A percentile compares a stretch with the other conserved stretches of the same genome.
Evolutionary conservation across 2,797 vertebrate species (phyloP).

Genomic region (Myripristis murdjan): DNA sequence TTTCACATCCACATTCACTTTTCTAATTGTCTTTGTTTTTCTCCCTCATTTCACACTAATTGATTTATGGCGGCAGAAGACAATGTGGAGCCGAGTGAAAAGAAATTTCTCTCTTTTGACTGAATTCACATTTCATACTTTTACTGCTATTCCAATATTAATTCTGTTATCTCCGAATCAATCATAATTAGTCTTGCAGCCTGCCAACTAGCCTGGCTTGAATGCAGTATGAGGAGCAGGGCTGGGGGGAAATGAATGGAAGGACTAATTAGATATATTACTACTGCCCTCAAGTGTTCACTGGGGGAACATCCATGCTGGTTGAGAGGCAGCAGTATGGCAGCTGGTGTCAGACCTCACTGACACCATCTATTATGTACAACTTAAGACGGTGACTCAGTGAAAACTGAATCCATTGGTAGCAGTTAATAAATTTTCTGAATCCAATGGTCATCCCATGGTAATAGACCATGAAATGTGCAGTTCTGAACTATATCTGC

Average conservation of each 20-base stretch:
- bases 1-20: constrained; percentile 34
- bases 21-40: constrained; percentile 54
- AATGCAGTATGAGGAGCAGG: constrained; percentile 52
- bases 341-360: not conserved
- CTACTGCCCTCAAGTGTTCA: constrained; percentile 78
- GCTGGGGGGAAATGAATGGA: not conserved
- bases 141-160: constrained; percentile 78
- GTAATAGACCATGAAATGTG: constrained; percentile 52
- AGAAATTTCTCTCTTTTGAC: constrained; percentile 52
- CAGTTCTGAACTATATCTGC: no score
- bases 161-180: constrained; percentile 81
- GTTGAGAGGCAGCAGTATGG: not conserved
- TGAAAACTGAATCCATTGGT: constrained; percentile 46
- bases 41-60: constrained; percentile 50
- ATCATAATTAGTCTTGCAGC: constrained; percentile 82
- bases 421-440: constrained; percentile 46
- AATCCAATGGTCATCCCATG: constrained; percentile 9
- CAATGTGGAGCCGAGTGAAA: constrained; percentile 46
- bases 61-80: constrained; percentile 52
- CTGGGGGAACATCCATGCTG: constrained; percentile 9
- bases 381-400: constrained; percentile 12
- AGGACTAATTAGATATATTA: constrained; percentile 32
- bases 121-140: constrained; percentile 62
- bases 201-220: constrained; percentile 58
- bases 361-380: constrained; percentile 31